Base-by-base conservation (phyloP, 2,113 vertebrate genomes). In the Sclerurus mexicanus region DNA sequence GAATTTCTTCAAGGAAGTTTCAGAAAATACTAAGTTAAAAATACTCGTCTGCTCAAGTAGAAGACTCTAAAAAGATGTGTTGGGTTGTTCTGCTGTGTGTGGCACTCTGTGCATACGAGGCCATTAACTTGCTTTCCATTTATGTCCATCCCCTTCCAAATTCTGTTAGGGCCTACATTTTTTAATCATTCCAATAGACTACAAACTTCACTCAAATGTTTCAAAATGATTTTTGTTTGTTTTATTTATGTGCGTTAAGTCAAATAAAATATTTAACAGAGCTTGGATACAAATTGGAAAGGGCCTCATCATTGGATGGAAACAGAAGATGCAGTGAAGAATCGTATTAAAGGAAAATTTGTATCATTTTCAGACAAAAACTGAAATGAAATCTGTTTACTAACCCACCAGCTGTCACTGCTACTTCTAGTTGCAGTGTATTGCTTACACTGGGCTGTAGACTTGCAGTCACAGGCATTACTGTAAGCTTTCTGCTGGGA, bases 351-450 rank as follows among this genome's bases (percentile, higher is more conserved):
- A 97, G 95, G 94, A 95, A 95, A 96, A 95, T 75, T 95, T 96
- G 95, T 95, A 96, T 96, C 90, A 96, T 96, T 96, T 97, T 97
- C 95, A 97, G 96, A 95, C 90, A 97, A 98, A 97, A 97, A 89
- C 97, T 95, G 89, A 97, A 96, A 96, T 92, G 87, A 97, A 97
- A 98, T 98, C 96, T 98, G 97, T 97, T 97, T 96, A 94, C 82
- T 87, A 92, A 95, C 89, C 92, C 92, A 97, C 96, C 97, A 98
- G 97, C 97, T 98, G 97, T 98, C 97, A 95, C 94, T 97, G 93
- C 89, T 87, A 72, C 88, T 97, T 95, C 95, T 89, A 62, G 75
- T 88, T 92, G 92, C 92, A 86, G 87, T 33, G 66, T 79, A 86
- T 79, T 91, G 94, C 89, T 35, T 86, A 92, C 69, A 46, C 72